Evolutionary conservation across 2,888 invertebrate genomes (phyloP).

Genomic region (Drosophila parthenogenetica): DNA sequence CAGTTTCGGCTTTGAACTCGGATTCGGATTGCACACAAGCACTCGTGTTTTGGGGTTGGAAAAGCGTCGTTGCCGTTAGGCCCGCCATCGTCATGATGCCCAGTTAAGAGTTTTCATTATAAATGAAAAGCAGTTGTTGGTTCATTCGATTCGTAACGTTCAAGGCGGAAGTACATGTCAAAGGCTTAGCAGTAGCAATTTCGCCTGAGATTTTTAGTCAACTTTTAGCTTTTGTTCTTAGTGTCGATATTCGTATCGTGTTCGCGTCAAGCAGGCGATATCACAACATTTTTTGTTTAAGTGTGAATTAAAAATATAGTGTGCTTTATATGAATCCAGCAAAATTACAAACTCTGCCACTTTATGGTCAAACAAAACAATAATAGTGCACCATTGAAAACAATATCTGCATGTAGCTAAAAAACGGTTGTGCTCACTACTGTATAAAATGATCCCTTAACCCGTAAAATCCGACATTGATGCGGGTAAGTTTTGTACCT

Average conservation of each 20-base stretch:
- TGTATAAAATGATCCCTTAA: too few relatives aligned
- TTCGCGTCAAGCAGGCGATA: conserved; percentile 18
- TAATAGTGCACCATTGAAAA: background rate
- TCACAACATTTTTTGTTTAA: conserved; percentile 41
- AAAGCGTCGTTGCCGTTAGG: conserved; percentile 56
- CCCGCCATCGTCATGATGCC: conserved; percentile 36
- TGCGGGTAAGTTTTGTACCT: conserved; percentile 30
- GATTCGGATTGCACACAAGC: conserved; percentile 40
- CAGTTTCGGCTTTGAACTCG: background rate
- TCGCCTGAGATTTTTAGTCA: conserved; percentile 10
- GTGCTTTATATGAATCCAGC: conserved; percentile 18
- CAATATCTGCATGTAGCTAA: background rate
- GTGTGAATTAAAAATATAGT: conserved; percentile 22
- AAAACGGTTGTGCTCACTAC: too few relatives aligned
- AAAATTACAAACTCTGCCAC: conserved; percentile 1
- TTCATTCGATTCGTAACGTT: conserved; percentile 83
- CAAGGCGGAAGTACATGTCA: conserved; percentile 79
- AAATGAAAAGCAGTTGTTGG: conserved; percentile 82
- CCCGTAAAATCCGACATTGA: background rate
- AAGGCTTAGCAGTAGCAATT: conserved; percentile 19
- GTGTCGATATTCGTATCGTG: conserved; percentile 29
- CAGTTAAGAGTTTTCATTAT: conserved; percentile 82
- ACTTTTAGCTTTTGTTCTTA: conserved; percentile 30
- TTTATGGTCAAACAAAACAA: conserved; percentile 1
- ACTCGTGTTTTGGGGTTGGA: conserved; percentile 73